These are phyloP conservation scores for Falco naumanni DNA, from an alignment of 2,797 vertebrate species.

Conservation along the genomic window DNA sequence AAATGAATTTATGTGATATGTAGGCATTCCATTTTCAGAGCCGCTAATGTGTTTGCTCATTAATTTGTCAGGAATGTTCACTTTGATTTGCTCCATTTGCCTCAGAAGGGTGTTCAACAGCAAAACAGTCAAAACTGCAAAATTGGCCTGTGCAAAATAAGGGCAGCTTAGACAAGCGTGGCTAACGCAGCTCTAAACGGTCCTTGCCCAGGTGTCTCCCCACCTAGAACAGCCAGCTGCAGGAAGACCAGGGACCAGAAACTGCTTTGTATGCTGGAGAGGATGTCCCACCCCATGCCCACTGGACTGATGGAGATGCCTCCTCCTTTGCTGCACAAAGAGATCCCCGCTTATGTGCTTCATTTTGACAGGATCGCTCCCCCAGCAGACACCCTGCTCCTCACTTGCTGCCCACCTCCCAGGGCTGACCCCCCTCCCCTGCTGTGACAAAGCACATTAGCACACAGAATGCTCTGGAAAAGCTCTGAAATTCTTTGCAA, in stretches of 20 bases:
- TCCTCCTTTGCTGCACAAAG: not conserved
- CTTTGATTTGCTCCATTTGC: constrained; percentile 53
- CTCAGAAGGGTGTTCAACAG: not conserved
- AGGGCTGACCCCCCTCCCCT: not conserved
- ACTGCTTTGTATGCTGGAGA: not conserved
- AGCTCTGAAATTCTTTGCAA: not conserved
- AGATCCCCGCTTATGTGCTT: not conserved
- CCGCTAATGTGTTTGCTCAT: constrained; percentile 32
- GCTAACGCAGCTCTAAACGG: not conserved
- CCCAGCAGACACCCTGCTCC: not conserved
- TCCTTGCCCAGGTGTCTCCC: not conserved
- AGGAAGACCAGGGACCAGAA: not conserved
- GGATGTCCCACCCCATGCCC: not conserved
- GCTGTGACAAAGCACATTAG: not conserved
- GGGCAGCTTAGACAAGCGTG: not conserved
- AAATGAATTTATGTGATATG: constrained; percentile 30
- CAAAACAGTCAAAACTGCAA: not conserved
- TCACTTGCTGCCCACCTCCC: accelerated
- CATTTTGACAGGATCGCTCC: not conserved
- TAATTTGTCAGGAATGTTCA: constrained; percentile 49
- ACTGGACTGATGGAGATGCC: accelerated
- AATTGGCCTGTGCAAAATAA: not conserved
- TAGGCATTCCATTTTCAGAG: constrained; percentile 28
- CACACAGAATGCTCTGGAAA: not conserved
- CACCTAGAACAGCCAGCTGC: not conserved